phyloP scores from a whole-genome alignment of 2,888 invertebrate genomes.

The Eupeodes latifasciatus region DNA sequence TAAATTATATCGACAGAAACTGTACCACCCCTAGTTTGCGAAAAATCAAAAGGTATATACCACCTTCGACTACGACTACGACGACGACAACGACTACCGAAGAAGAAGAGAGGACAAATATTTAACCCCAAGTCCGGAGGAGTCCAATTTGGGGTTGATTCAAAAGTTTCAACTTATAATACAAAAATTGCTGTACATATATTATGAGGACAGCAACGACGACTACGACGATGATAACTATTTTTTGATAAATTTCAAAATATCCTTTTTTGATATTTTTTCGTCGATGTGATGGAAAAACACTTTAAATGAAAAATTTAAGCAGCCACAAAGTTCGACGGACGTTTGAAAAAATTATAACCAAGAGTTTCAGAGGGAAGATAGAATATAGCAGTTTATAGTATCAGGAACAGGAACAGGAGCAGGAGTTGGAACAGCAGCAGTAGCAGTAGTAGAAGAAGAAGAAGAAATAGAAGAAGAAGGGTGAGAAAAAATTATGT shows the following conservation, averaged over 20 bases:
- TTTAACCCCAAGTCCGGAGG: constrained; percentile 40
- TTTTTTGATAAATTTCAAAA: neutral
- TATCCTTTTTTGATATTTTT: constrained; percentile 1
- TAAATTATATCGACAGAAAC: constrained; percentile 54
- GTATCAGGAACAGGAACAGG: too few species aligned
- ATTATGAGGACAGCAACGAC: too few species aligned
- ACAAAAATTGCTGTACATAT: neutral
- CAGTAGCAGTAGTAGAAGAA: too few species aligned
- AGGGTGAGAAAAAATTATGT: constrained; percentile 65
- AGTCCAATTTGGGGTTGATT: constrained; percentile 30
- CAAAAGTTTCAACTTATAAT: neutral
- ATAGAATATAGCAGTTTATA: constrained; percentile 42
- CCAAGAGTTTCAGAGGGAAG: constrained; percentile 43
- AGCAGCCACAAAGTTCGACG: constrained; percentile 26
- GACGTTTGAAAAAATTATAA: constrained; percentile 38
- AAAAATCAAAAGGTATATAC: constrained; percentile 45
- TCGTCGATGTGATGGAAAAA: neutral
- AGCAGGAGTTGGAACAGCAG: too few species aligned
- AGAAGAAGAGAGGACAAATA: constrained; percentile 1
- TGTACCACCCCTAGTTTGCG: constrained; percentile 43
- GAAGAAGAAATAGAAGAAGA: constrained; percentile 54
- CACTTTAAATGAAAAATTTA: constrained; percentile 27
- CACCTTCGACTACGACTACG: constrained; percentile 34
- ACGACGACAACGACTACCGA: neutral
- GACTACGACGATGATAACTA: neutral